These are phyloP conservation scores for Dioctria linearis DNA, from an alignment of 2,888 invertebrate species.

Conservation along the genomic window DNA sequence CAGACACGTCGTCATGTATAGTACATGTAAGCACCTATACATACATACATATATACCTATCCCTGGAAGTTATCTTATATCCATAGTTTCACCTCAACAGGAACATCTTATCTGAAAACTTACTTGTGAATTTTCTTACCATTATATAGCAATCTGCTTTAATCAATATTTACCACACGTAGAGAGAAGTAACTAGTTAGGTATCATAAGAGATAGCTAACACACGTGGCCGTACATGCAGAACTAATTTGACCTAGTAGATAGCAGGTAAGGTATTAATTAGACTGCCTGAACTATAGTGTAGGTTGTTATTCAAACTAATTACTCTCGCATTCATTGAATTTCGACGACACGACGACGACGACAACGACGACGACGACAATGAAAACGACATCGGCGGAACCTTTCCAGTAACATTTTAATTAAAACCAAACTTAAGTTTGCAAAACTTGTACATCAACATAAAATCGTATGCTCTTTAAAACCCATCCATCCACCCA, in stretches of 20 bases:
- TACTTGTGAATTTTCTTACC: slow-evolving; percentile 36
- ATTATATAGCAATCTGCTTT: slow-evolving; percentile 40
- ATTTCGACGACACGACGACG: slow-evolving; percentile 10
- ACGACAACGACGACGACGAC: no score
- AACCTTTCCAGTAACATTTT: not conserved
- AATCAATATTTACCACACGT: slow-evolving; percentile 45
- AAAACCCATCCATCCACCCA: not conserved
- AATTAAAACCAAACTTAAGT: not conserved
- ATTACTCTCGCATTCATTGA: slow-evolving; percentile 44
- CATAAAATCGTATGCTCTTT: not conserved
- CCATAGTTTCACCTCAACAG: not conserved
- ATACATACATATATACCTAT: no score
- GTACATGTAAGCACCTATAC: no score
- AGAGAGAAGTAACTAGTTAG: not conserved
- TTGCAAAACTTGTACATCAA: not conserved
- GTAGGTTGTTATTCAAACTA: slow-evolving; percentile 36
- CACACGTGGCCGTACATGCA: slow-evolving; percentile 22
- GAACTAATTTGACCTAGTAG: slow-evolving; percentile 35
- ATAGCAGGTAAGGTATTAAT: slow-evolving; percentile 27
- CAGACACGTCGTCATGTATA: no score
- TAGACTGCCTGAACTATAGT: slow-evolving; percentile 23
- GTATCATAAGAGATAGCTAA: slow-evolving; percentile 2
- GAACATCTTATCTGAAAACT: not conserved
- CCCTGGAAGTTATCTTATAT: no score
- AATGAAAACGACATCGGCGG: not conserved